phyloP scores from a whole-genome alignment of 2,797 vertebrate genomes.

The Distichodus sexfasciatus region DNA sequence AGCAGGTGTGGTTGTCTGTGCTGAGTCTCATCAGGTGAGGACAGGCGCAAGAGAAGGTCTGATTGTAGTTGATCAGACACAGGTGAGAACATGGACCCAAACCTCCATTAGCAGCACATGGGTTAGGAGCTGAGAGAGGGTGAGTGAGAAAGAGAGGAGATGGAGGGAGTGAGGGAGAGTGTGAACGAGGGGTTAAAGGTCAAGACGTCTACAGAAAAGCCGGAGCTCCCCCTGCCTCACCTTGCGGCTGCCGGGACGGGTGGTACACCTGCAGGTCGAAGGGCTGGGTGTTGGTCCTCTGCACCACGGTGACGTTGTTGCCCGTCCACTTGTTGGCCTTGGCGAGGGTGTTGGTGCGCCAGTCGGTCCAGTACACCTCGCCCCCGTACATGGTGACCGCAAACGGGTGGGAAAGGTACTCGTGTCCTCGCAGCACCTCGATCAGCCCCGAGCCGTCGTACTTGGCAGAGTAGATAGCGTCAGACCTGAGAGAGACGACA shows the following conservation, averaged over 20 bases:
- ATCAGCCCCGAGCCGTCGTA: slow-evolving; percentile 90
- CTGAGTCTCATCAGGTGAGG: slow-evolving; percentile 94
- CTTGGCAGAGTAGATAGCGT: slow-evolving; percentile 93
- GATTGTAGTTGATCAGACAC: slow-evolving; percentile 94
- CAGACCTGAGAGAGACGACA: slow-evolving; percentile 77
- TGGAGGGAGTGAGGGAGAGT: not conserved
- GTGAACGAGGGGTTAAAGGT: too few species aligned
- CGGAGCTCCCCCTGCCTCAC: too few species aligned
- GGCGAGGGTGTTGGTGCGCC: slow-evolving; percentile 92
- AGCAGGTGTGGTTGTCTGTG: slow-evolving; percentile 85
- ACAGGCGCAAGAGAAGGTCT: slow-evolving; percentile 87
- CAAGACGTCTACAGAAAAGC: too few species aligned
- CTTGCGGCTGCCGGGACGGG: slow-evolving; percentile 90
- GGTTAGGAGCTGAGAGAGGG: slow-evolving; percentile 82
- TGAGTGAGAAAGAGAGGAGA: not conserved
- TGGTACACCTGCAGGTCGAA: slow-evolving; percentile 96
- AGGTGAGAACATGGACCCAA: slow-evolving; percentile 90
- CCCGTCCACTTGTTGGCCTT: slow-evolving; percentile 98
- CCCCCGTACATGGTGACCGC: slow-evolving; percentile 93
- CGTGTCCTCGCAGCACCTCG: slow-evolving; percentile 91
- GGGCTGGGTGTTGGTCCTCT: slow-evolving; percentile 94
- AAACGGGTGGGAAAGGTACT: slow-evolving; percentile 94
- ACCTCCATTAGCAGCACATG: slow-evolving; percentile 85
- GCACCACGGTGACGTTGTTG: slow-evolving; percentile 92
- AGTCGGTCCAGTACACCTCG: slow-evolving; percentile 96